Evolutionary conservation across 2,113 vertebrate genomes (phyloP).

Genomic region (Dromaius novaehollandiae): DNA sequence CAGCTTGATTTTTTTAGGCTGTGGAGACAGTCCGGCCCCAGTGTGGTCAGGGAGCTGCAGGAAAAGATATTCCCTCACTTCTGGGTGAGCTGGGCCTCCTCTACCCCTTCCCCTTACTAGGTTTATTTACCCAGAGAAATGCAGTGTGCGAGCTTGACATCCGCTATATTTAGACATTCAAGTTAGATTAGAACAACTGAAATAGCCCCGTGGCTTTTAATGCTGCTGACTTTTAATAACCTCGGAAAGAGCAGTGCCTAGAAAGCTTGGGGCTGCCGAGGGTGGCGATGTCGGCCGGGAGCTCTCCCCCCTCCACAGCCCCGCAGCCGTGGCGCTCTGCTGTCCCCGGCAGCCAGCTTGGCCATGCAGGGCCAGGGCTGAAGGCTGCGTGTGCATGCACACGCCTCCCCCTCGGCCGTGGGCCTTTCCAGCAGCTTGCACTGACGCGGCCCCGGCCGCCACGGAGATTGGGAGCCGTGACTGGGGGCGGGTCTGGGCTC

Average conservation of each 20-base stretch:
- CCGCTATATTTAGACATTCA: neutral
- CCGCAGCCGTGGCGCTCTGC: no score
- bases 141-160: rapidly evolving
- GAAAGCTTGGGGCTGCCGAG: neutral
- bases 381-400: neutral
- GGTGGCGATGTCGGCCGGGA: neutral
- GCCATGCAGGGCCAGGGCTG: neutral
- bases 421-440: neutral
- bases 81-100: no score
- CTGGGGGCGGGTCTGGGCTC: conserved; percentile 39
- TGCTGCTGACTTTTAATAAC: neutral
- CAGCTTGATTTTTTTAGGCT: no score
- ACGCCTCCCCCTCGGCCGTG: neutral
- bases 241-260: neutral
- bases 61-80: no score
- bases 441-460: neutral
- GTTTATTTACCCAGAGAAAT: neutral
- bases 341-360: no score
- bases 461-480: conserved; percentile 32
- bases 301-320: no score
- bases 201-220: neutral
- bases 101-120: no score
- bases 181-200: neutral
- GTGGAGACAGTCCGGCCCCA: no score
- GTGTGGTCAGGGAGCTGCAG: no score